A percentile compares a stretch with the other conserved stretches of the same genome.
Evolutionary conservation across 1,140 invertebrate species (phyloP).

Genomic region (Hylaeus volcanicus): DNA sequence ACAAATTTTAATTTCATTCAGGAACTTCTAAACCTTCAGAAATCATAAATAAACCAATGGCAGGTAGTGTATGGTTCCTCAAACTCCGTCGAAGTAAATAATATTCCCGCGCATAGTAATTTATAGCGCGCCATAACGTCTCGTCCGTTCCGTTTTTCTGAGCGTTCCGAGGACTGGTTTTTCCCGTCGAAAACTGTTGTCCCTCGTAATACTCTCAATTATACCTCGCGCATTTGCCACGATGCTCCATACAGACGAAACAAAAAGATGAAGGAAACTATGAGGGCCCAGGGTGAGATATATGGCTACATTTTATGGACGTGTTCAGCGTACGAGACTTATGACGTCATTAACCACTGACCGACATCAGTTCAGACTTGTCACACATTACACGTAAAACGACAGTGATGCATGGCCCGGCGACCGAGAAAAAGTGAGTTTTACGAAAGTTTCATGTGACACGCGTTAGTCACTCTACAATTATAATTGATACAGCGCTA

Average conservation of each 20-base stretch:
- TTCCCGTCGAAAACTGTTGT: background rate
- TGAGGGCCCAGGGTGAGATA: slow-evolving; percentile 27
- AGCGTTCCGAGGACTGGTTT: background rate
- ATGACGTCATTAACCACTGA: slow-evolving; percentile 57
- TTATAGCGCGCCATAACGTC: background rate
- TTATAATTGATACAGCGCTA: slow-evolving; percentile 39
- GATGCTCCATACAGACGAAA: background rate
- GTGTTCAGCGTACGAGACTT: slow-evolving; percentile 51
- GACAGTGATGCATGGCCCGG: slow-evolving; percentile 11
- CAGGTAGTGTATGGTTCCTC: too few relatives aligned
- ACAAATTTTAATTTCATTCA: too few relatives aligned
- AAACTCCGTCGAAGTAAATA: background rate
- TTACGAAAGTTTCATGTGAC: slow-evolving; percentile 1
- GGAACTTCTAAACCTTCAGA: too few relatives aligned
- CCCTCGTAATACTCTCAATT: background rate
- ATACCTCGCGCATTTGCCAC: background rate
- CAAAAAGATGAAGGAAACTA: slow-evolving; percentile 18
- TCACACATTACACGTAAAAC: slow-evolving; percentile 22
- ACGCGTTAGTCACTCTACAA: slow-evolving; percentile 18
- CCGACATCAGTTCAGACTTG: slow-evolving; percentile 44
- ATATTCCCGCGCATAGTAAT: background rate
- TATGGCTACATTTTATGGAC: slow-evolving; percentile 47
- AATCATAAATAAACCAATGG: too few relatives aligned
- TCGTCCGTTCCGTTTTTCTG: background rate
- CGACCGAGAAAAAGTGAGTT: slow-evolving; percentile 17